phyloP scores from a whole-genome alignment of 2,797 vertebrate species.

The Scomberomorus guttatus region DNA sequence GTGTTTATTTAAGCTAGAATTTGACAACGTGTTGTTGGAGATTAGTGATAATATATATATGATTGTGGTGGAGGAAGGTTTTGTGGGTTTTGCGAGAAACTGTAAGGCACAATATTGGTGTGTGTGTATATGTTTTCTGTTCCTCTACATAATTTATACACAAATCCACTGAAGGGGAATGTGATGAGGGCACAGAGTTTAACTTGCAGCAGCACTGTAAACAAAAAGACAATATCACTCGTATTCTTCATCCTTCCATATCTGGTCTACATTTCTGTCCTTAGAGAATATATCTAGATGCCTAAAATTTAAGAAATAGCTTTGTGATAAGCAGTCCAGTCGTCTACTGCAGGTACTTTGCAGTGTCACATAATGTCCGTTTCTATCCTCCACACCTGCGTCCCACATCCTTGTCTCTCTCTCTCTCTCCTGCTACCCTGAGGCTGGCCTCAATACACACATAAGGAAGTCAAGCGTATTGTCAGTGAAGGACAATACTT shows the following conservation, averaged over 20 bases:
- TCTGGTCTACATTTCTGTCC: conserved; percentile 15
- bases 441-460: conserved; percentile 70
- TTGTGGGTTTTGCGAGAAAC: conserved; percentile 25
- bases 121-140: conserved; percentile 29
- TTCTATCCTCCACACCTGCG: conserved; percentile 65
- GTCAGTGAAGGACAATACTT: conserved; percentile 58
- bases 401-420: conserved; percentile 54
- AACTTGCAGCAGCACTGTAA: conserved; percentile 48
- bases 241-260: conserved; percentile 11
- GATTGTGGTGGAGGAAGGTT: conserved; percentile 5
- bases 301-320: conserved; percentile 26
- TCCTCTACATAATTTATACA: conserved; percentile 42
- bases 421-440: conserved; percentile 32
- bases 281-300: conserved; percentile 21
- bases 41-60: not conserved
- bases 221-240: conserved; percentile 56
- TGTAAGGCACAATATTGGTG: conserved; percentile 14
- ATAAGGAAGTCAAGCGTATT: conserved; percentile 44
- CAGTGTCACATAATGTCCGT: conserved; percentile 65
- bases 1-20: conserved; percentile 11
- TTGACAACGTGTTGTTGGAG: not conserved
- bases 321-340: conserved; percentile 31
- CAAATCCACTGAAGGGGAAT: conserved; percentile 41
- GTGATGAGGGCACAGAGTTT: conserved; percentile 47
- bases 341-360: conserved; percentile 51